Conservation (phyloP, 2,888 invertebrate species). For the Formica aserva region DNA sequence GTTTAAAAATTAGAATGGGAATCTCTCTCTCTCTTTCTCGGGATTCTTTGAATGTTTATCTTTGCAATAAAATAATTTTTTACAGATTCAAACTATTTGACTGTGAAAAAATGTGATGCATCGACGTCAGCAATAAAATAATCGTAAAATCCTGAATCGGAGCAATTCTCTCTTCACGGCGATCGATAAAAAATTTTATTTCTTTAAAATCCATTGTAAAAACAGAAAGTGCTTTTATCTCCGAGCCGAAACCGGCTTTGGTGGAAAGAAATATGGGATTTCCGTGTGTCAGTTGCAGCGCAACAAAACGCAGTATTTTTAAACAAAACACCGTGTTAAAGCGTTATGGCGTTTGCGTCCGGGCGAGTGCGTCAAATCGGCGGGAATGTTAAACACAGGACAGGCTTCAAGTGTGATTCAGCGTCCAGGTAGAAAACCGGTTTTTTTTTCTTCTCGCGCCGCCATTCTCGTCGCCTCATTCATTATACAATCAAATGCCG, state of each 20-base stretch:
- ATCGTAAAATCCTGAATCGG: background rate
- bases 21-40: background rate
- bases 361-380: background rate
- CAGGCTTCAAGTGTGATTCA: constrained; percentile 75
- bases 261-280: background rate
- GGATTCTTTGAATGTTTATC: background rate
- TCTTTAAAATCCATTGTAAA: background rate
- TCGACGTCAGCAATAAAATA: background rate
- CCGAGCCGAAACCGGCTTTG: background rate
- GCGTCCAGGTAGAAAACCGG: constrained; percentile 68
- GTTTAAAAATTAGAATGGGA: background rate
- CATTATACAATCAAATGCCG: constrained; percentile 71
- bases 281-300: constrained; percentile 1
- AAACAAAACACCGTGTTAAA: constrained; percentile 21
- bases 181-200: background rate
- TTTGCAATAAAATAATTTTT: background rate
- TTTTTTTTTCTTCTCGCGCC: constrained; percentile 58
- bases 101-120: background rate
- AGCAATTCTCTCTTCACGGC: background rate
- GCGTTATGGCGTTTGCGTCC: background rate
- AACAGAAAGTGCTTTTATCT: background rate
- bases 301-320: background rate
- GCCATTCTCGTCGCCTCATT: constrained; percentile 59
- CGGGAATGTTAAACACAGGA: constrained; percentile 42
- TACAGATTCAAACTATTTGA: background rate